Conservation (phyloP, 1,140 invertebrate species). For the Archegozetes longisetosus region DNA sequence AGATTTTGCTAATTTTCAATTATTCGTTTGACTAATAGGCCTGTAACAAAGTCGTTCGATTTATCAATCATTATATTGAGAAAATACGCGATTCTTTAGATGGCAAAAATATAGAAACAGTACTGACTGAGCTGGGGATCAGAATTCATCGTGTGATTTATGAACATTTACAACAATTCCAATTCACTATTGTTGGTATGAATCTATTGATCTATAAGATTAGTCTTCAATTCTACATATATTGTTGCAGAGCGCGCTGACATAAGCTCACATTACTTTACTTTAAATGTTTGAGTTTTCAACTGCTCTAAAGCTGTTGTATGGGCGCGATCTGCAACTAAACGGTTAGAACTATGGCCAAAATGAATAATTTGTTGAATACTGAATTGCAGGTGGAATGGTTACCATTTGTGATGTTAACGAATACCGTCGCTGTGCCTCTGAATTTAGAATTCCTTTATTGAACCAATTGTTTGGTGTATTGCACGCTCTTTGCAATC, state of each 20-base stretch:
- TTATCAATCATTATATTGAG: slow-evolving; percentile 54
- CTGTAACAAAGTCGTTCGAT: slow-evolving; percentile 69
- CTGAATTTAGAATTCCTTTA: slow-evolving; percentile 50
- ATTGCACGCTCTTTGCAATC: slow-evolving; percentile 84
- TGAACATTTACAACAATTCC: slow-evolving; percentile 84
- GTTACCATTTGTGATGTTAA: slow-evolving; percentile 95
- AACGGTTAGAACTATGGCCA: no score
- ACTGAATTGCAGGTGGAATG: slow-evolving; percentile 94
- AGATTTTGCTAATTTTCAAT: slow-evolving; percentile 14
- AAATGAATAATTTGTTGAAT: no score
- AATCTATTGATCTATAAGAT: not conserved
- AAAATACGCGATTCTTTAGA: slow-evolving; percentile 71
- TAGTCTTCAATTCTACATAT: not conserved
- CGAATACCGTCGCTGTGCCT: slow-evolving; percentile 67
- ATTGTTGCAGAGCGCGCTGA: no score
- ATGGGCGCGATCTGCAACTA: no score
- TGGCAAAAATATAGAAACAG: slow-evolving; percentile 75
- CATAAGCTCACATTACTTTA: no score
- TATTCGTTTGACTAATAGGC: slow-evolving; percentile 42
- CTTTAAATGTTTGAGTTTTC: no score
- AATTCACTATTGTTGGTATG: slow-evolving; percentile 79
- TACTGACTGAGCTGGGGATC: slow-evolving; percentile 73
- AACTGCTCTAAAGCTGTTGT: no score
- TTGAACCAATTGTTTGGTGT: slow-evolving; percentile 80
- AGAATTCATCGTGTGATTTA: slow-evolving; percentile 84